Evolutionary conservation across 2,113 vertebrate species (phyloP).

Genomic region (Suricata suricatta): DNA sequence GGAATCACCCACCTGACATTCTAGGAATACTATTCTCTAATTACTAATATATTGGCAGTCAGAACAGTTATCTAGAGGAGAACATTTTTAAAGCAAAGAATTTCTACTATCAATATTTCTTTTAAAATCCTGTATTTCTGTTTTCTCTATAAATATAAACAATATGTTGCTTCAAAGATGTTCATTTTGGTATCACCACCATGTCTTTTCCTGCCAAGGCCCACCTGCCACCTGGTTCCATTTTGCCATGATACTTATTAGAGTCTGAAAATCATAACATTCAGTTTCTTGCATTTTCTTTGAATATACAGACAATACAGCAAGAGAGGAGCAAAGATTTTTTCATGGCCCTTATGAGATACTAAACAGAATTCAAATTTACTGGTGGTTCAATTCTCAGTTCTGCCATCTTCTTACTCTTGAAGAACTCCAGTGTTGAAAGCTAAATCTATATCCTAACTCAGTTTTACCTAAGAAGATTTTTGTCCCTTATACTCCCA

Average conservation of each 20-base stretch:
- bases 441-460: neutral
- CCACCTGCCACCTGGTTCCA: neutral
- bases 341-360: neutral
- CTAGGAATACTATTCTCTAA: slow-evolving; percentile 68
- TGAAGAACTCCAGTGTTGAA: neutral
- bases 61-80: slow-evolving; percentile 41
- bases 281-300: neutral
- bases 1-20: slow-evolving; percentile 69
- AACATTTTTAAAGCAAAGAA: slow-evolving; percentile 48
- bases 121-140: slow-evolving; percentile 44
- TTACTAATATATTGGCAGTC: slow-evolving; percentile 71
- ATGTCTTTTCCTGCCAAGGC: neutral
- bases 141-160: slow-evolving; percentile 41
- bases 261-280: slow-evolving; percentile 16
- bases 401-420: neutral
- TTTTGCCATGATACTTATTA: neutral
- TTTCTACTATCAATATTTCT: slow-evolving; percentile 53
- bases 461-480: slow-evolving; percentile 3
- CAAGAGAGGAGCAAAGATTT: neutral
- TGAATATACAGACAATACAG: neutral
- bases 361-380: neutral
- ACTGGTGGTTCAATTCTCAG: neutral
- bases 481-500: neutral
- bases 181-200: slow-evolving; percentile 45
- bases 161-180: neutral